These are phyloP conservation scores for Drosophila trichaetosa DNA, from an alignment of 2,888 invertebrate species.

Conservation along the genomic window DNA sequence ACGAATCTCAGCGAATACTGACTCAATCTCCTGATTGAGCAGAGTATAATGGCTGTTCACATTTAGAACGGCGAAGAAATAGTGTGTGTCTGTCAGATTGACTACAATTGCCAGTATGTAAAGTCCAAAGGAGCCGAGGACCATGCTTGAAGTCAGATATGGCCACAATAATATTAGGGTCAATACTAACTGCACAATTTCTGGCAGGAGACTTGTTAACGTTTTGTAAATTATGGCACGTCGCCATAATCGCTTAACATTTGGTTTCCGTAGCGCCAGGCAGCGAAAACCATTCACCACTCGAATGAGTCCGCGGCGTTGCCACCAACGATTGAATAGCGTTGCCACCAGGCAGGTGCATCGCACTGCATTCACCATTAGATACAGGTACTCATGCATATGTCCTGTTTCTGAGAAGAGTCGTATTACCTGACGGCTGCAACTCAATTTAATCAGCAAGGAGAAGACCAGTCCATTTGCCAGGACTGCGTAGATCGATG, in stretches of 20 bases:
- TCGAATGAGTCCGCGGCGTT: conserved; percentile 28
- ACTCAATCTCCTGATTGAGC: conserved; percentile 36
- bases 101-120: conserved; percentile 25
- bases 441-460: neutral
- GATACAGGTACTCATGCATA: conserved; percentile 51
- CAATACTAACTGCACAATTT: conserved; percentile 22
- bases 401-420: conserved; percentile 8
- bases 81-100: conserved; percentile 49
- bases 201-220: neutral
- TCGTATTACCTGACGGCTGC: neutral
- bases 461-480: conserved; percentile 22
- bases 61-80: conserved; percentile 41
- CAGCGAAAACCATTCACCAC: conserved; percentile 39
- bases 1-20: conserved; percentile 28
- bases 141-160: neutral
- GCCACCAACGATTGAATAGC: conserved; percentile 49
- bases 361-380: conserved; percentile 28
- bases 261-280: conserved; percentile 31
- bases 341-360: conserved; percentile 30
- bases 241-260: conserved; percentile 22
- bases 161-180: neutral
- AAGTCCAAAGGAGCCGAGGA: neutral
- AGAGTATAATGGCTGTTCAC: conserved; percentile 42
- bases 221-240: conserved; percentile 34
- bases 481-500: conserved; percentile 33